phyloP scores from a whole-genome alignment of 2,797 vertebrate genomes.

The Rhadinocentrus ornatus region DNA sequence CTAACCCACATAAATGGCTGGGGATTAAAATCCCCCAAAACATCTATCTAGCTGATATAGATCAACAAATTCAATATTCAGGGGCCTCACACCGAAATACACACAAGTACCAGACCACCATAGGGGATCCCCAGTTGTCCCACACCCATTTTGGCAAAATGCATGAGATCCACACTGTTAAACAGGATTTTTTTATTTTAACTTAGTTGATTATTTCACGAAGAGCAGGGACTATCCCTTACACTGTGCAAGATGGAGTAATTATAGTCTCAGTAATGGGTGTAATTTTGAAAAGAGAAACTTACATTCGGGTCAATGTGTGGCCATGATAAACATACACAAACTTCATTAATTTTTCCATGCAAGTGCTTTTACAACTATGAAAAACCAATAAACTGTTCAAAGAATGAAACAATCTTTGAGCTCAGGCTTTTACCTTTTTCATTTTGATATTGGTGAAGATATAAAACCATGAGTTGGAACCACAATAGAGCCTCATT shows the following conservation, averaged over 20 bases:
- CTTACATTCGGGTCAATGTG: not conserved
- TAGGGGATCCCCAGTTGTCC: not conserved
- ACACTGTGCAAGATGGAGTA: not conserved
- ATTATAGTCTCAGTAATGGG: not conserved
- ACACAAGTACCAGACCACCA: not conserved
- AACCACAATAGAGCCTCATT: not conserved
- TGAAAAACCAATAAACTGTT: constrained; percentile 11
- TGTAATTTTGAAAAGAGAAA: not conserved
- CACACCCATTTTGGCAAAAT: not conserved
- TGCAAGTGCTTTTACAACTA: not conserved
- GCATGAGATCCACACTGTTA: not conserved
- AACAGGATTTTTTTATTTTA: no score
- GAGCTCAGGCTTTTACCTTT: constrained; percentile 5
- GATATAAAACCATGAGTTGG: not conserved
- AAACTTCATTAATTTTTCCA: not conserved
- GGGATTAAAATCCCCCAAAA: not conserved
- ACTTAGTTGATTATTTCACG: not conserved
- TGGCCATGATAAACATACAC: not conserved
- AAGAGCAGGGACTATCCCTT: not conserved
- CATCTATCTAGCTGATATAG: not conserved
- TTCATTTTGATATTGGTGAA: constrained; percentile 1
- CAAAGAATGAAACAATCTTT: not conserved
- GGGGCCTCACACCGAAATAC: not conserved
- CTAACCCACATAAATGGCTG: not conserved
- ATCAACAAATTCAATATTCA: not conserved